These are phyloP conservation scores for Falco columbarius DNA, from an alignment of 2,797 vertebrate genomes.

Conservation along the genomic window DNA sequence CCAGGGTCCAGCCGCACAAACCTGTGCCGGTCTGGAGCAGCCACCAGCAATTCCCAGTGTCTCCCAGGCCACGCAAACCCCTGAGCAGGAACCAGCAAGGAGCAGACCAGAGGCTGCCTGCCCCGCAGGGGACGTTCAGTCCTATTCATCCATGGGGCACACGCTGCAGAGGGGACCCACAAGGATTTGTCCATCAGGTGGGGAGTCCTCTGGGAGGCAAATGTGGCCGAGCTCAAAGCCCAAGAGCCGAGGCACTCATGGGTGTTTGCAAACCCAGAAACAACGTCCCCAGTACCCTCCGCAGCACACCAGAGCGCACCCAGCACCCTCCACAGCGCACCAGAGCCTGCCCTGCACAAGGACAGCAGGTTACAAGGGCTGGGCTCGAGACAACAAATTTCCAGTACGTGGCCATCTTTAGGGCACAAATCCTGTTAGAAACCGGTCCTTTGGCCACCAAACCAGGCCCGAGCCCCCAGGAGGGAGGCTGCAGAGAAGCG, in stretches of 20 bases:
- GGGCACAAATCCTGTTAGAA: neutral
- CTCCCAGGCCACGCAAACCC: neutral
- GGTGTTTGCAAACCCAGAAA: neutral
- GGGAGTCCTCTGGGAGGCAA: neutral
- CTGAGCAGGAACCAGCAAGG: neutral
- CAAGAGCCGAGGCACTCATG: accelerated
- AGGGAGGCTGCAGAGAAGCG: neutral
- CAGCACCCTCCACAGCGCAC: neutral
- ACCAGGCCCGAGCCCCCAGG: neutral
- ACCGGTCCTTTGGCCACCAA: neutral
- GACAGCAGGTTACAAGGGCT: accelerated
- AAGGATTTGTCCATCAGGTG: neutral
- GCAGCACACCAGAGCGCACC: neutral
- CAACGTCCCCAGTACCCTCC: neutral
- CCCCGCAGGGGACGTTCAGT: neutral
- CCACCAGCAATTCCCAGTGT: accelerated
- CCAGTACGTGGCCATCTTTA: neutral
- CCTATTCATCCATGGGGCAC: neutral
- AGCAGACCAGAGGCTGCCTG: neutral
- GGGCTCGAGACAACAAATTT: neutral
- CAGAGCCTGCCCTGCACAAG: neutral
- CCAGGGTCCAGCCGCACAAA: neutral
- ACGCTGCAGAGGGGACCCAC: neutral
- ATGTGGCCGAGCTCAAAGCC: accelerated
- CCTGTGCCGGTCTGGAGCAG: neutral